phyloP scores from a whole-genome alignment of 1,140 invertebrate species.

The Drosophila nigromelanica region DNA sequence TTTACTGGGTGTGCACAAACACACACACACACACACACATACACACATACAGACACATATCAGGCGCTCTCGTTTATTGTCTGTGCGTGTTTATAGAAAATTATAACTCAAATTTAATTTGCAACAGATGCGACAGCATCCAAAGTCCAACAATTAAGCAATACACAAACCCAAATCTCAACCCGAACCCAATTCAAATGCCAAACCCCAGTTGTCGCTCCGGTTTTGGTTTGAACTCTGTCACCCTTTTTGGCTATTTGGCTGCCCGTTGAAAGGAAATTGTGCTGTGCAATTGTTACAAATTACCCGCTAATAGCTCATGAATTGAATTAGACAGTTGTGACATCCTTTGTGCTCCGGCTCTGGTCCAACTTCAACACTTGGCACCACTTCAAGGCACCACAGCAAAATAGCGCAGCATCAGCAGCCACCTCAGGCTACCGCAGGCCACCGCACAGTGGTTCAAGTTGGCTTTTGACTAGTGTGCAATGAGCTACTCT shows the following conservation, averaged over 20 bases:
- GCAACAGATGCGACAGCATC: slow-evolving; percentile 80
- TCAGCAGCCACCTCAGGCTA: slow-evolving; percentile 39
- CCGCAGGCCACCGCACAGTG: slow-evolving; percentile 55
- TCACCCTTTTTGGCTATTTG: slow-evolving; percentile 59
- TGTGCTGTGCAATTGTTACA: slow-evolving; percentile 67
- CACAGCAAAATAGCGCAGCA: slow-evolving; percentile 60
- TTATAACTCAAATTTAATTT: slow-evolving; percentile 83
- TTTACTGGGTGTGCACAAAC: slow-evolving; percentile 63
- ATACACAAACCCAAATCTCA: slow-evolving; percentile 5
- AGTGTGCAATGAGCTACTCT: not conserved
- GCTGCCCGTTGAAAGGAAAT: slow-evolving; percentile 29
- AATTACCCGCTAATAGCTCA: slow-evolving; percentile 82
- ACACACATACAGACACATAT: no score
- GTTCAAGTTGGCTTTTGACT: slow-evolving; percentile 20
- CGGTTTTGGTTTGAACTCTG: slow-evolving; percentile 73
- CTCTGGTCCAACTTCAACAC: slow-evolving; percentile 50
- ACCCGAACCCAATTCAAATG: not conserved
- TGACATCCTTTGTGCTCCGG: slow-evolving; percentile 30
- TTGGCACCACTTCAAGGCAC: slow-evolving; percentile 76
- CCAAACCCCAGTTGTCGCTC: slow-evolving; percentile 31
- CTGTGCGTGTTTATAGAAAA: slow-evolving; percentile 73
- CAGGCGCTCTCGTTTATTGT: slow-evolving; percentile 8
- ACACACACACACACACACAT: slow-evolving; percentile 19
- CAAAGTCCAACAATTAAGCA: slow-evolving; percentile 49
- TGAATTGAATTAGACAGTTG: slow-evolving; percentile 71